Base-by-base conservation (phyloP, 2,797 vertebrate genomes). In the Micrastur ruficollis region DNA sequence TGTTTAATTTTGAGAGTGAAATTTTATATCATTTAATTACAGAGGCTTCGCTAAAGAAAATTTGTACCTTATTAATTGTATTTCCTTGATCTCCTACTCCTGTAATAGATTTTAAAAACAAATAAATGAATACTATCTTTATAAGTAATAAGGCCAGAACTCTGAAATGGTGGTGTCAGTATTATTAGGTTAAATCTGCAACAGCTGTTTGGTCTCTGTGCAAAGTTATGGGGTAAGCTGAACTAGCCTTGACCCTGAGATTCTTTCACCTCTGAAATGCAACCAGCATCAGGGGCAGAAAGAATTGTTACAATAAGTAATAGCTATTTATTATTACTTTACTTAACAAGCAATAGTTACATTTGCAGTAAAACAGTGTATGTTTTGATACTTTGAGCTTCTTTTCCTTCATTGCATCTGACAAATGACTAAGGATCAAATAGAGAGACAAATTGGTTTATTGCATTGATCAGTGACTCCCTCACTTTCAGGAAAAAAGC, bases 211-310 rank as follows among this genome's bases (percentile, higher is more conserved):
- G 74, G 31, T 72, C 12, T 96, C 73, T 34, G 0, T 56, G 38
- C 56, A 47, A 78, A 66, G 27, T 78, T 91, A 42, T 0, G 0
- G 19, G 17, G 22, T 87, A 80, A 91, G 13, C 56, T 95, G 86
- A 95, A 96, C 81, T 94, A 73, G 46, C 87, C 81, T 93, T 96
- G 74, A 95, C 71, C 81, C 67, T 76, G 67, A 72, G 44, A 63
- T 94, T 55, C 71, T 93, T 86, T 95, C 22, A 76, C 56, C 50
- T 94, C 58, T 40, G 71, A 95, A 91, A 91, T 44, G 25, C 67
- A 87, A 74, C 36, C 16, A 59, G 50, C 12, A 70, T 38, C 9
- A 4, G 9, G 49, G 32, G 63, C 32, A 65, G 49, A 78, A 75
- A 38, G 11, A 49, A 82, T 9, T 26, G 20, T 72, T 34, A 31